A percentile compares a stretch with the other conserved stretches of the same genome.
phyloP scores from a whole-genome alignment of 2,797 vertebrate species.

The Heliangelus exortis region DNA sequence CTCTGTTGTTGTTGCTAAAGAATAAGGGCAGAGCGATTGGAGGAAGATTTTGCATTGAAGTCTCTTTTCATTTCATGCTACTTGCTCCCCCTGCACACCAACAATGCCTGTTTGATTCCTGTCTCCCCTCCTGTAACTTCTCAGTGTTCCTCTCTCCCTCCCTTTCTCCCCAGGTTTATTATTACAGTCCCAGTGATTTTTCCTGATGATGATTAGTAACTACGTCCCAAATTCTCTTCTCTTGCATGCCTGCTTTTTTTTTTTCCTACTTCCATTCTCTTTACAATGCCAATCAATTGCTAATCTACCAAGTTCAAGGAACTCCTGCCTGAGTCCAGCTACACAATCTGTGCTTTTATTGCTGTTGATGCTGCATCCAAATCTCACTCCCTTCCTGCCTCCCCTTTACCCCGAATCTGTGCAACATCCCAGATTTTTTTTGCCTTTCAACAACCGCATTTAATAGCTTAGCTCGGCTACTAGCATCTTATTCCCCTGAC shows the following conservation, averaged over 20 bases:
- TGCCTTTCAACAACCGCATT: neutral
- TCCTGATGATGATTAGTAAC: neutral
- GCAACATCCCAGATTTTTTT: neutral
- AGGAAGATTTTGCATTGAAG: slow-evolving; percentile 28
- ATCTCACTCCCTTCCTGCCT: neutral
- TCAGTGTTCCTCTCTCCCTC: neutral
- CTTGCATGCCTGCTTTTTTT: neutral
- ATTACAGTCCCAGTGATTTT: neutral
- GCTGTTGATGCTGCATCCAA: slow-evolving; percentile 33
- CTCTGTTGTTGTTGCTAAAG: slow-evolving; percentile 57
- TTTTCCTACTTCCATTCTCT: neutral
- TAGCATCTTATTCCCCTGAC: slow-evolving; percentile 15
- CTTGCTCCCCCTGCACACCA: slow-evolving; percentile 13
- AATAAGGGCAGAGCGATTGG: slow-evolving; percentile 59
- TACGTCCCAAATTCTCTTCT: neutral
- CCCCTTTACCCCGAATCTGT: slow-evolving; percentile 2
- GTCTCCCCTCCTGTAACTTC: slow-evolving; percentile 54
- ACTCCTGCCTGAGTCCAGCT: slow-evolving; percentile 52
- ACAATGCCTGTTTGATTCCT: slow-evolving; percentile 55
- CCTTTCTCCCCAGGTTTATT: neutral
- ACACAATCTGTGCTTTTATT: slow-evolving; percentile 60
- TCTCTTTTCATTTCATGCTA: slow-evolving; percentile 15
- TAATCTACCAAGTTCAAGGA: slow-evolving; percentile 61
- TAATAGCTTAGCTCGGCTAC: neutral
- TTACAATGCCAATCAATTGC: slow-evolving; percentile 2